Conservation (phyloP, 1,140 invertebrate species). For the Conus betulinus region DNA sequence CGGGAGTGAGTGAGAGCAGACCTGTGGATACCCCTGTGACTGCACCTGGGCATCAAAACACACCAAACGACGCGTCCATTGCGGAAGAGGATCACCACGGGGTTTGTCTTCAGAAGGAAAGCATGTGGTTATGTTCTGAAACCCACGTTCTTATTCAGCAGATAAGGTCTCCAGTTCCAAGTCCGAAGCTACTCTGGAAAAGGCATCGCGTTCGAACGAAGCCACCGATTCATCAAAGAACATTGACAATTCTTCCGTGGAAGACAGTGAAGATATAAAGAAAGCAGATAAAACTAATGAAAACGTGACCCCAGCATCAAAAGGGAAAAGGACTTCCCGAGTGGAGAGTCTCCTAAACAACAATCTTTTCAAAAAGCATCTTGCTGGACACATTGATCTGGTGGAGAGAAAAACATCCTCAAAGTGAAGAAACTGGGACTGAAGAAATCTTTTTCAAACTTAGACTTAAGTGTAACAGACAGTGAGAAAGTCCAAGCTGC, state of each 20-base stretch:
- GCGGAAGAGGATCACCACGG: background rate
- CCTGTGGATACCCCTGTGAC: too few species aligned
- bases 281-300: background rate
- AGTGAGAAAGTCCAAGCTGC: background rate
- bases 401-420: constrained; percentile 40
- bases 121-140: background rate
- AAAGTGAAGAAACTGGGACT: constrained; percentile 10
- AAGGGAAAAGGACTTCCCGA: background rate
- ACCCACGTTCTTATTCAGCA: background rate
- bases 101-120: background rate
- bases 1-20: too few species aligned
- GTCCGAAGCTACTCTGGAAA: background rate
- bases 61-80: too few species aligned
- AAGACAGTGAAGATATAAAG: background rate
- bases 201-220: too few species aligned
- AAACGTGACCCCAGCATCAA: background rate
- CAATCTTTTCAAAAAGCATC: constrained; percentile 42
- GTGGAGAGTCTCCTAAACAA: constrained; percentile 36
- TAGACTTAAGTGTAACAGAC: constrained; percentile 24
- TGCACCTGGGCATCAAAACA: too few species aligned
- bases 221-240: background rate
- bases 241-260: background rate
- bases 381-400: constrained; percentile 22
- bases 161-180: background rate
- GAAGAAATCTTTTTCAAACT: constrained; percentile 39